Evolutionary conservation across 2,113 vertebrate species (phyloP).

Genomic region (Natator depressus): DNA sequence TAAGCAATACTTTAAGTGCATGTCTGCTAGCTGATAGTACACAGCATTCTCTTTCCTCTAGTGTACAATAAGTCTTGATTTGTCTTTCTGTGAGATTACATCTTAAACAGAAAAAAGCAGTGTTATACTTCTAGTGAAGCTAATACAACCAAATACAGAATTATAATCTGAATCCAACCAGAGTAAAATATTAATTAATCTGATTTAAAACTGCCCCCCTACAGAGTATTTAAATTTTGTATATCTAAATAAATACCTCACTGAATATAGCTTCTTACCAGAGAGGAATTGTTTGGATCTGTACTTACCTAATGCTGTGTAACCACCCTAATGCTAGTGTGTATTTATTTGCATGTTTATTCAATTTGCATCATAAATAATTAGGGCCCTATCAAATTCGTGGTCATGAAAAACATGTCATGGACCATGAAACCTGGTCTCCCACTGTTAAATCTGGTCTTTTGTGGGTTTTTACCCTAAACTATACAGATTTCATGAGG

Average conservation of each 20-base stretch:
- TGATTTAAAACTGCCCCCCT: constrained; percentile 60
- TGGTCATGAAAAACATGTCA: too few relatives aligned
- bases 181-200: constrained; percentile 40
- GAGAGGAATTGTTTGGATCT: neutral
- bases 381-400: too few relatives aligned
- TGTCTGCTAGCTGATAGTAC: neutral
- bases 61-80: neutral
- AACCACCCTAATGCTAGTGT: neutral
- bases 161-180: neutral
- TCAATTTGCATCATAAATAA: too few relatives aligned
- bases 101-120: neutral
- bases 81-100: neutral
- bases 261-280: constrained; percentile 13
- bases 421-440: too few relatives aligned
- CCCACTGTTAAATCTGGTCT: too few relatives aligned
- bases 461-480: too few relatives aligned
- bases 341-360: neutral
- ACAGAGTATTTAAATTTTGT: constrained; percentile 41
- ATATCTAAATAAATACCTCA: neutral
- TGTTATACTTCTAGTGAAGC: neutral
- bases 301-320: neutral
- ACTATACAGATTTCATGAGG: too few relatives aligned
- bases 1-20: neutral
- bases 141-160: constrained; percentile 12
- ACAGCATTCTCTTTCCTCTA: neutral